Percentiles rank a stretch among this genome's conserved stretches.
Conservation (phyloP, 2,113 vertebrate species). For the Pedetes capensis region DNA sequence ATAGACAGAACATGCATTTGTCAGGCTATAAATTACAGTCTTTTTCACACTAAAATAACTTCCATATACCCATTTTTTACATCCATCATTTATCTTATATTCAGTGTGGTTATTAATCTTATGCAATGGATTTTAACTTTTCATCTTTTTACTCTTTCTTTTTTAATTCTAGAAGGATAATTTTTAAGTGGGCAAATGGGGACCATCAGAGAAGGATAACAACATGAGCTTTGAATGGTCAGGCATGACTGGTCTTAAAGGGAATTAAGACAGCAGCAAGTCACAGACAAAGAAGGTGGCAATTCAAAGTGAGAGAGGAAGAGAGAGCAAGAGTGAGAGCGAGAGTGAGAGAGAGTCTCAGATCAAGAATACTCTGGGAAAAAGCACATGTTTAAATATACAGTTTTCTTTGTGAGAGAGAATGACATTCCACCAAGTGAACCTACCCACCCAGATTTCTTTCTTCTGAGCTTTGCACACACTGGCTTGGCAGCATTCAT, state of each 20-base stretch:
- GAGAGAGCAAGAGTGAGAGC: neutral
- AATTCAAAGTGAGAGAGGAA: conserved; percentile 45
- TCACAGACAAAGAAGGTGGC: neutral
- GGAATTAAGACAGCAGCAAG: neutral
- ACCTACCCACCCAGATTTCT: neutral
- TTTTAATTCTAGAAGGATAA: neutral
- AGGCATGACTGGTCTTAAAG: neutral
- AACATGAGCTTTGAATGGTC: neutral
- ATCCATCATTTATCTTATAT: neutral
- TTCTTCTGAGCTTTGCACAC: neutral
- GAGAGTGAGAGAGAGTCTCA: neutral
- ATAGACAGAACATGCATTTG: neutral
- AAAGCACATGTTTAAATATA: neutral
- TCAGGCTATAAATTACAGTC: neutral
- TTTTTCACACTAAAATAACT: conserved; percentile 8
- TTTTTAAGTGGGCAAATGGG: neutral
- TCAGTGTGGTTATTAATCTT: neutral
- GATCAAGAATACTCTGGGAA: conserved; percentile 7
- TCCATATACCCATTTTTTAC: neutral
- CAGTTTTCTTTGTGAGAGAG: neutral
- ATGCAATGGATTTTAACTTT: neutral
- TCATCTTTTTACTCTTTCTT: neutral
- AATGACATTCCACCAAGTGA: neutral
- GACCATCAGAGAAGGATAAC: neutral
- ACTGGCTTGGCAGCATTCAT: neutral